Evolutionary conservation across 2,888 invertebrate species (phyloP), one percentile per base, ranked within the genome.

Genomic region (Aphrophora alni): DNA sequence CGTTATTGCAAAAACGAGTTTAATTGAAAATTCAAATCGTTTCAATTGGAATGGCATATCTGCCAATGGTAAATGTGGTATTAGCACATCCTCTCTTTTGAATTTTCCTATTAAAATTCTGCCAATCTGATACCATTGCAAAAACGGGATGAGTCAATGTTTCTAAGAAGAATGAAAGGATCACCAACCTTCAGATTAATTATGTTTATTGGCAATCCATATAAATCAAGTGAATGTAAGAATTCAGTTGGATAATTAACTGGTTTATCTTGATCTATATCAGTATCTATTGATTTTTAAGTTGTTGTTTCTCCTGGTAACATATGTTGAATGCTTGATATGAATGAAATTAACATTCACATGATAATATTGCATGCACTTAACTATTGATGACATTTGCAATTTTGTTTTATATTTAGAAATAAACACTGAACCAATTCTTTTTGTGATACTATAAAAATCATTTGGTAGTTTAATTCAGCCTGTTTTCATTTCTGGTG

Each of bases 401-500:
- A n/a, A n/a, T n/a, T n/a, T n/a, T n/a, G n/a, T n/a, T n/a, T n/a
- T n/a, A n/a, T n/a, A n/a, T n/a, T n/a, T n/a, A n/a, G n/a, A n/a
- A n/a, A n/a, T n/a, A n/a, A n/a, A n/a, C n/a, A n/a, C n/a, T n/a
- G n/a, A n/a, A n/a, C n/a, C n/a, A n/a, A n/a, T n/a, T n/a, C n/a
- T n/a, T n/a, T n/a, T n/a, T n/a, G n/a, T n/a, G n/a, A n/a, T n/a
- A n/a, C n/a, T n/a, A n/a, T n/a, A n/a, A n/a, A n/a, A n/a, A n/a
- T n/a, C n/a, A n/a, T n/a, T n/a, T 12, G 44, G 44, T 10, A 44
- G 14, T 44, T 10, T 44, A 44, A 44, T 44, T 10, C 14, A 44
- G 10, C 44, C 44, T 44, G 44, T 12, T 14, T 85, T 86, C 75
- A 86, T 86, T 44, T 84, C 84, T 80, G 82, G 73, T 24, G 82